Evolutionary conservation across 1,140 invertebrate genomes (phyloP).

Genomic region (Melanaphis sacchari): DNA sequence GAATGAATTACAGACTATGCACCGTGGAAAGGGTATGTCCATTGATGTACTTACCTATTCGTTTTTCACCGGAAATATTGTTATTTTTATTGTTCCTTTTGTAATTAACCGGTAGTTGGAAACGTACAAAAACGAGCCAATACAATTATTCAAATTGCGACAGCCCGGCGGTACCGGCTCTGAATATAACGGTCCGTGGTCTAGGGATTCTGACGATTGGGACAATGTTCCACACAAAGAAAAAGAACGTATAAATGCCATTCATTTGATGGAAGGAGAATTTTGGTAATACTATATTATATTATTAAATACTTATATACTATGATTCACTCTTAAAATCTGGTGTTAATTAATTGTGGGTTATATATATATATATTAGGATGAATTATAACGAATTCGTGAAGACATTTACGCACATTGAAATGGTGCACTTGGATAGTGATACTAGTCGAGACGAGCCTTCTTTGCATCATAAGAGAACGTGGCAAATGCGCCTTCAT

Average conservation of each 20-base stretch:
- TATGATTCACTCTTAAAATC: not conserved
- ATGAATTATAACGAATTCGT: constrained; percentile 86
- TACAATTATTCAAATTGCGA: constrained; percentile 76
- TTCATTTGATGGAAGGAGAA: constrained; percentile 76
- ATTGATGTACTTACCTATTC: not conserved
- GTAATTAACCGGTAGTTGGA: constrained; percentile 68
- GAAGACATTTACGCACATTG: constrained; percentile 82
- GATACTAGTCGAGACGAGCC: constrained; percentile 86
- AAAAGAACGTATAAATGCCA: constrained; percentile 73
- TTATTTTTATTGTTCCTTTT: not conserved
- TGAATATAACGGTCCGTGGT: constrained; percentile 78
- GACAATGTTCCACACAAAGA: constrained; percentile 77
- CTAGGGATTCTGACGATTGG: constrained; percentile 75
- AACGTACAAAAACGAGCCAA: constrained; percentile 75
- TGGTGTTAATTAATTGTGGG: not conserved
- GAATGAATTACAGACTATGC: constrained; percentile 82
- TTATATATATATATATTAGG: constrained; percentile 63
- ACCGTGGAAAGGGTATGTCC: constrained; percentile 77
- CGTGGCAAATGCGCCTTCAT: constrained; percentile 86
- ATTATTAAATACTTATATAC: no score
- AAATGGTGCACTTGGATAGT: constrained; percentile 85
- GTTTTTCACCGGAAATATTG: not conserved
- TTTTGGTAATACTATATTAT: constrained; percentile 75
- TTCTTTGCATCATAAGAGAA: constrained; percentile 77
- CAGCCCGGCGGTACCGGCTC: constrained; percentile 74